Evolutionary conservation across 2,888 invertebrate genomes (phyloP), one percentile per base, ranked within the genome.

Genomic region (Odontocolon sp.): DNA sequence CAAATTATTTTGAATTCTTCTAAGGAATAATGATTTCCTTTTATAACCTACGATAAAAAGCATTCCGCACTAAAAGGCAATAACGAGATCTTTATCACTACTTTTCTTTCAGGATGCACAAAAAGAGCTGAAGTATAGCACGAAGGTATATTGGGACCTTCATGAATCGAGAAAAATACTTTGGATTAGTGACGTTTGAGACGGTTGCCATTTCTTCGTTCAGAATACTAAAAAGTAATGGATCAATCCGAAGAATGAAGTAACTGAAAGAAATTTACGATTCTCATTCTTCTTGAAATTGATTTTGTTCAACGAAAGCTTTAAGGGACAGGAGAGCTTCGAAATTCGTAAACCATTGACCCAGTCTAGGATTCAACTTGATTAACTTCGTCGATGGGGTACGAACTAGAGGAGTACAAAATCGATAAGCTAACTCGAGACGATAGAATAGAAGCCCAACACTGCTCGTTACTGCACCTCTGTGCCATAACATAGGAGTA

Each of bases 111-210:
- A 38, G 38, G 28, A 14, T 16, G 16, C 31, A n/a, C n/a, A n/a
- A n/a, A n/a, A 18, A 56, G 18, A 36, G 16, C 8, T 56, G 2
- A 21, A 16, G 8, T 8, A 21, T 18, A 16, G 21, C 23, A 4
- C 2, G 8, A 36, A 57, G 36, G 36, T 6, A 36, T 1, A 40
- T 69, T 38, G 26, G 8, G 28, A 59, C n/a, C 23, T 33, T 36
- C 47, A 33, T n/a, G 31, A 18, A 50, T 28, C 26, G 28, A 31
- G n/a, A 9, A 38, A 23, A 38, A 38, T 3, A 21, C 40, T 69
- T 11, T n/a, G 45, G 21, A 59, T 69, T 52, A 52, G 61, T 61
- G 69, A 69, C 50, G 57, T 28, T 28, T 40, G 47, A 6, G 3
- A 16, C 11, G 23, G 6, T 23, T 18, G 57, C 50, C 50, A 36